Conservation (phyloP, 2,888 invertebrate genomes). For the Sarcophaga rosellei region DNA sequence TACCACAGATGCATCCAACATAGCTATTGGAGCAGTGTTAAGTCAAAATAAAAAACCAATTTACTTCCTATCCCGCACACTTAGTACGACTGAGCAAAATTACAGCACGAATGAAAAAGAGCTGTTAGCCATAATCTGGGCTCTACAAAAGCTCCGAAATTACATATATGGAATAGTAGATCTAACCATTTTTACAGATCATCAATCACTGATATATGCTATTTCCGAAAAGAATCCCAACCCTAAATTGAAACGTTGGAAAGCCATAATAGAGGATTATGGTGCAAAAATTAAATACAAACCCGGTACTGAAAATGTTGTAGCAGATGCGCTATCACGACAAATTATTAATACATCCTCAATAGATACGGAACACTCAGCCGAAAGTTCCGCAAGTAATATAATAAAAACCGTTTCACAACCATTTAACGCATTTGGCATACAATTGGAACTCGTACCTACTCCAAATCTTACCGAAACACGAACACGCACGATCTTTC, state of each 20-base stretch:
- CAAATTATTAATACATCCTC: too few species aligned
- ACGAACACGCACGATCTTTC: constrained; percentile 8
- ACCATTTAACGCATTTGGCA: too few species aligned
- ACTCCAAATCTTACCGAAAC: neutral
- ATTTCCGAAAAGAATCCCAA: constrained; percentile 60
- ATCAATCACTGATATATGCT: constrained; percentile 57
- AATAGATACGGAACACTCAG: too few species aligned
- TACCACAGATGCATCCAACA: constrained; percentile 18
- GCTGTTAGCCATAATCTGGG: constrained; percentile 75
- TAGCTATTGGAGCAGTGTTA: too few species aligned
- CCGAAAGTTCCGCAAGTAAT: too few species aligned
- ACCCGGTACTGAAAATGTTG: too few species aligned
- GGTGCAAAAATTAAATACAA: constrained; percentile 23
- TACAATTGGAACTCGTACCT: neutral
- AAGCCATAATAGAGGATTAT: constrained; percentile 37
- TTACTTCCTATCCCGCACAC: too few species aligned
- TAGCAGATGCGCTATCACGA: too few species aligned
- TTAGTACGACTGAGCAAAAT: too few species aligned
- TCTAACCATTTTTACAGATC: constrained; percentile 55
- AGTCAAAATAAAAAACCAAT: too few species aligned
- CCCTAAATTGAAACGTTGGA: constrained; percentile 49
- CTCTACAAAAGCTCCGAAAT: constrained; percentile 75
- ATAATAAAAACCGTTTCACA: too few species aligned
- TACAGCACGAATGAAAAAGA: too few species aligned
- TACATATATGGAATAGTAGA: constrained; percentile 74